Evolutionary conservation across 2,113 vertebrate species (phyloP), one percentile per base, ranked within the genome.

Genomic region (Anoura caudifer): DNA sequence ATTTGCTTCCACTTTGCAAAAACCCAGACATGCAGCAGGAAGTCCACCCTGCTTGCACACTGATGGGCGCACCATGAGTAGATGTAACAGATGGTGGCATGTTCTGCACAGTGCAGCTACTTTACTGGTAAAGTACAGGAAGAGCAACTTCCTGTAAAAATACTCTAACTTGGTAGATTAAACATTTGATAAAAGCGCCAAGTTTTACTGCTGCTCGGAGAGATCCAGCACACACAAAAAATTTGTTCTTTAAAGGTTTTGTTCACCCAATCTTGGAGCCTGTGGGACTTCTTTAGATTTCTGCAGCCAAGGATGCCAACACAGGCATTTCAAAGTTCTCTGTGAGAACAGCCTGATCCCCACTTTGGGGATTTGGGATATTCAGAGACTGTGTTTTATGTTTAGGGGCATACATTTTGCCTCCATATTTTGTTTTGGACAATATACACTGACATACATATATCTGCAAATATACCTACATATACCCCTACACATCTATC

Each of bases 51-150:
- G 17, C 13, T 8, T 28, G 43, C 28, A 10, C 28, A 38, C 38
- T 11, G 3, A 2, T 0, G 5, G 31, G 7, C 41, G 3, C 3
- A 4, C 6, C 0, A 1, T 1, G n/a, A 61, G 47, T 0, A 13
- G 26, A 8, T 1, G 0, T 0, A 22, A n/a, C 8, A 2, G 7
- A 1, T 2, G 50, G 41, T 28, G n/a, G 26, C 7, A 20, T 12
- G 36, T 24, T 76, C 50, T 56, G 24, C 36, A 14, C 33, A 4
- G n/a, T 4, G 24, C 2, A 4, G 59, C 81, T 54, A 14, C 47
- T 67, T 45, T 16, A 4, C 73, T 41, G 14, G 54, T 15, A 43
- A 70, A 10, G 4, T 13, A 70, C 15, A n/a, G 61, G 63, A 91
- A 94, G 47, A 56, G n/a, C 8, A 31, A n/a, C 22, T 92, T 70